Percentiles rank a stretch among this genome's conserved stretches.
phyloP scores from a whole-genome alignment of 2,888 invertebrate species.

The Dasysyrphus tricinctus region DNA sequence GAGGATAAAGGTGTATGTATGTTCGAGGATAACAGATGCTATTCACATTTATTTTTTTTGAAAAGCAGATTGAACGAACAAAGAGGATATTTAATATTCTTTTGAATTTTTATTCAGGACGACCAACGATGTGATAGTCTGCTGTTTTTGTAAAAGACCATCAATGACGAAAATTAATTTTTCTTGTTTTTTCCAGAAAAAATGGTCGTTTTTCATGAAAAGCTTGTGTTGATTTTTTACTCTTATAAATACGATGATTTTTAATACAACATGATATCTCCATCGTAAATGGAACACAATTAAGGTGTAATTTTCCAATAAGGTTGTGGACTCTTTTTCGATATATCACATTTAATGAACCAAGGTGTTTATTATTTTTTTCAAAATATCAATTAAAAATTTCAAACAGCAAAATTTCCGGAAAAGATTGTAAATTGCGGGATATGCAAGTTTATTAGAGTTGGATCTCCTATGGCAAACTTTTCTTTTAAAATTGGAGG shows the following conservation, averaged over 20 bases:
- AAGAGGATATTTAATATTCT: conserved; percentile 37
- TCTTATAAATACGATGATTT: background rate
- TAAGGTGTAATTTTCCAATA: background rate
- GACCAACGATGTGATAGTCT: background rate
- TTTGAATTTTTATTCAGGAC: conserved; percentile 29
- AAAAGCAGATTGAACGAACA: background rate
- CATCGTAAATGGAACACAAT: background rate
- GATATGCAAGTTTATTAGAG: too few relatives aligned
- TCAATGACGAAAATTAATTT: conserved; percentile 24
- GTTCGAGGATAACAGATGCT: conserved; percentile 14
- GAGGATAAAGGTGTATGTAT: conserved; percentile 5
- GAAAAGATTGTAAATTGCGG: too few relatives aligned
- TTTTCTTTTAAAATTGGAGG: too few relatives aligned
- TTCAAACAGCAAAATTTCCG: too few relatives aligned
- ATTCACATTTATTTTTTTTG: background rate
- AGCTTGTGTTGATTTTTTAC: conserved; percentile 1
- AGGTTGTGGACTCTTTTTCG: too few relatives aligned
- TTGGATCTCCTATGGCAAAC: too few relatives aligned
- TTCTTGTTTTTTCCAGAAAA: conserved; percentile 8
- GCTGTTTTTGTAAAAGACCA: background rate
- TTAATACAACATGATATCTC: background rate
- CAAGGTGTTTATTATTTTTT: too few relatives aligned
- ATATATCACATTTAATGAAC: too few relatives aligned
- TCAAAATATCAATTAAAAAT: too few relatives aligned
- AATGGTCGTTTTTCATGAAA: background rate